Percentiles rank a stretch among this genome's conserved stretches.
phyloP scores from a whole-genome alignment of 2,113 vertebrate species.

The Camelus dromedarius region DNA sequence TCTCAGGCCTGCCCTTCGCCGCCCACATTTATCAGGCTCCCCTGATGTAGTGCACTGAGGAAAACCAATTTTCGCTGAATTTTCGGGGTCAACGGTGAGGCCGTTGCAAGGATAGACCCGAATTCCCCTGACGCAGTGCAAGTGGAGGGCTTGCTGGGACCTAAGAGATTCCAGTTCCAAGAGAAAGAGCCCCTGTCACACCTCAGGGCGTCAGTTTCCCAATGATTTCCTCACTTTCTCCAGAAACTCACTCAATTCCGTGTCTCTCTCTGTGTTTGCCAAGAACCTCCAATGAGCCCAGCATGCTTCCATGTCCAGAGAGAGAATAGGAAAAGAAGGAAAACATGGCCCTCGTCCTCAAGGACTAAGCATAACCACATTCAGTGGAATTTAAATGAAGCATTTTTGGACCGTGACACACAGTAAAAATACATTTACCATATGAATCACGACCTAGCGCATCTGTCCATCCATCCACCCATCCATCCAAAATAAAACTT shows the following conservation, averaged over 20 bases:
- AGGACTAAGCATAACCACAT: neutral
- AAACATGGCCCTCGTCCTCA: neutral
- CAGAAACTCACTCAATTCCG: neutral
- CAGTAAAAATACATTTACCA: neutral
- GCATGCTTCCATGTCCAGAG: neutral
- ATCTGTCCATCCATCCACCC: neutral
- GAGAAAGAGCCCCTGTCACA: neutral
- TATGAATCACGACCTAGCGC: neutral
- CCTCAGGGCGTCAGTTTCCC: neutral
- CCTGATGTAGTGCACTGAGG: neutral
- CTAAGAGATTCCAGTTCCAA: neutral
- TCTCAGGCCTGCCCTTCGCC: neutral
- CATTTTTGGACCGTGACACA: neutral
- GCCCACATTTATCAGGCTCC: neutral
- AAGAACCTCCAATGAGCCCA: neutral
- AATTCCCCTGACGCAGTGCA: neutral
- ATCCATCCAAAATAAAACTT: neutral
- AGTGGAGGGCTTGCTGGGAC: fast-evolving
- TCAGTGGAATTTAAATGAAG: neutral
- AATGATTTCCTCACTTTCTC: neutral
- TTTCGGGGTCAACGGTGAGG: neutral
- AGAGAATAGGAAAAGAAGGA: neutral
- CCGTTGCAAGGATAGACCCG: neutral
- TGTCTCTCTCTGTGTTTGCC: neutral
- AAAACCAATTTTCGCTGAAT: neutral